A percentile compares a stretch with the other conserved stretches of the same genome.
Conservation (phyloP, 2,888 invertebrate species). For the Petrolisthes manimaculis region DNA sequence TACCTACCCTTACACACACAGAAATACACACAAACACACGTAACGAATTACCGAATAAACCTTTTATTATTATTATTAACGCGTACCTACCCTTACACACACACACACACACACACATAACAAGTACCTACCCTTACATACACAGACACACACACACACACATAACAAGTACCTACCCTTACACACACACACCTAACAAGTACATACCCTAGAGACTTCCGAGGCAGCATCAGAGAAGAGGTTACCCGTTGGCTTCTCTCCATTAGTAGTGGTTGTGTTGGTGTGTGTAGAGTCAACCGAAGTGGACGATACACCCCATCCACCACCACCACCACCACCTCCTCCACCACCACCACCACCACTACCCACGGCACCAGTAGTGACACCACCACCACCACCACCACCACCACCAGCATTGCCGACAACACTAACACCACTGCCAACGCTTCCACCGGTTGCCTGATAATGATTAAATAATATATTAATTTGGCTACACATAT, state of each 20-base stretch:
- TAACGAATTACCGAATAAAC: too few relatives aligned
- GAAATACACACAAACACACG: not conserved
- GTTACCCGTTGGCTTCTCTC: slow-evolving; percentile 75
- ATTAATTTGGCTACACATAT: too few relatives aligned
- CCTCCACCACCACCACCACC: not conserved
- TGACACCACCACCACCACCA: not conserved
- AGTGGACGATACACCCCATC: slow-evolving; percentile 8
- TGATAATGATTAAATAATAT: too few relatives aligned
- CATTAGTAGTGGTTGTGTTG: slow-evolving; percentile 70
- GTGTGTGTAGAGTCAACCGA: not conserved
- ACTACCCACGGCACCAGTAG: not conserved
- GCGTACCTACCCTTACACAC: too few relatives aligned
- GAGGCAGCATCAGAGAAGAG: slow-evolving; percentile 78
- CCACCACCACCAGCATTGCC: not conserved
- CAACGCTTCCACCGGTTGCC: not conserved
- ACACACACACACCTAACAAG: too few relatives aligned
- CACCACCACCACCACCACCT: slow-evolving; percentile 15
- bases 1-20: too few relatives aligned
- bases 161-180: too few relatives aligned
- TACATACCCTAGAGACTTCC: slow-evolving; percentile 44
- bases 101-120: too few relatives aligned
- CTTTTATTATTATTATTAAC: too few relatives aligned
- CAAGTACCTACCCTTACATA: too few relatives aligned
- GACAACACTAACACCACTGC: not conserved
- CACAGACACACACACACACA: too few relatives aligned